These are phyloP conservation scores for Drosophila prosaltans DNA, from an alignment of 1,140 invertebrate genomes.

Conservation along the genomic window DNA sequence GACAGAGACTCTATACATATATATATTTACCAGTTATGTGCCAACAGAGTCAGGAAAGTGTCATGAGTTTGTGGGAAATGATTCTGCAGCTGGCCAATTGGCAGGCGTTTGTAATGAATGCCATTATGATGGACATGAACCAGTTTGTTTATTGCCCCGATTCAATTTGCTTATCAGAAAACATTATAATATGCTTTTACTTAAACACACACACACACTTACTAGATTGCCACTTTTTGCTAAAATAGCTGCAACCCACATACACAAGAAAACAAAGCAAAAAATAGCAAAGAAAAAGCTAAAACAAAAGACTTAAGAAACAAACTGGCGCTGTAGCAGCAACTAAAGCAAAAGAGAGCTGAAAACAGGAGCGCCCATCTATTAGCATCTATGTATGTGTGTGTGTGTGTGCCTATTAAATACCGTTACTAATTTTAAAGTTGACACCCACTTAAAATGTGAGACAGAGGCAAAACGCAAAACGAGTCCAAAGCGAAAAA, in stretches of 20 bases:
- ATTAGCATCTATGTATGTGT: neutral
- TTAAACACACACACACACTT: neutral
- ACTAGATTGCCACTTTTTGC: neutral
- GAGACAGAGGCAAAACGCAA: neutral
- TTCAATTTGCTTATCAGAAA: neutral
- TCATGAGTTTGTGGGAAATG: neutral
- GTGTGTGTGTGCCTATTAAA: constrained; percentile 41
- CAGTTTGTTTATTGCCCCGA: neutral
- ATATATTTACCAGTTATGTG: neutral
- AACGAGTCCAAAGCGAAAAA: constrained; percentile 13
- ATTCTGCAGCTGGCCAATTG: constrained; percentile 1
- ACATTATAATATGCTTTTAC: neutral
- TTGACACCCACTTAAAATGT: constrained; percentile 66
- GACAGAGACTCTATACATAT: too few species aligned
- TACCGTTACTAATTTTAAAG: constrained; percentile 69
- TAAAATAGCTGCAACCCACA: too few species aligned
- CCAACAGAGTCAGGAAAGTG: neutral
- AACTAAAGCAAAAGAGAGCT: neutral
- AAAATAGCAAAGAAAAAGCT: neutral
- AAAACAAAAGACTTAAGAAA: constrained; percentile 52
- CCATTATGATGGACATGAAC: constrained; percentile 1
- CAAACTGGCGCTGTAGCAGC: constrained; percentile 39
- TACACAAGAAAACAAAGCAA: neutral
- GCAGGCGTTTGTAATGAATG: constrained; percentile 6
- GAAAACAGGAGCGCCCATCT: constrained; percentile 6